Evolutionary conservation across 2,888 invertebrate species (phyloP), one percentile per base, ranked within the genome.

Genomic region (Aethes cnicana): DNA sequence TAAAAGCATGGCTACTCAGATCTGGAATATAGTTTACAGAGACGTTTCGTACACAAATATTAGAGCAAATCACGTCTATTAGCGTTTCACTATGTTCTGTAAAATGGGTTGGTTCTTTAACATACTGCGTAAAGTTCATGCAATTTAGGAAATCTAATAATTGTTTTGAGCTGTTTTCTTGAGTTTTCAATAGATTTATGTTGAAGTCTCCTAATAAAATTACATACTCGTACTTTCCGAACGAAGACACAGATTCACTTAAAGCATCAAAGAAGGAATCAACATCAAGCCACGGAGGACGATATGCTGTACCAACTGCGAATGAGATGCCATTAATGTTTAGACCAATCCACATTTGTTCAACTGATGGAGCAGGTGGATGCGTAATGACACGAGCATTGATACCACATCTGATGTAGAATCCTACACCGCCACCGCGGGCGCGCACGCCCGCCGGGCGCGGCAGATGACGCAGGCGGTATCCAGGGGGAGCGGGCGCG

Each of bases 11-110:
- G 21, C 21, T 21, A 21, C 21, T 21, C 4, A 21, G 21, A 7
- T 21, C 21, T 7, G 21, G 21, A 5, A 21, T 7, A 7, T 21
- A 21, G 7, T 21, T 21, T 5, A 21, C 21, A 21, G 4, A 21
- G 4, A 21, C 21, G 7, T 21, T 7, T 4, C 21, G 4, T 21
- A 21, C 7, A 4, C 7, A 4, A 4, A 21, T 4, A 21, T 21
- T 7, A 8, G 44, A 28, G 21, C 54, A 54, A 2, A 49, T 8
- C 2, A 54, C 9, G 28, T 54, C 44, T 1, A 54, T 16, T 2
- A 54, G 7, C 4, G 54, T 49, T 5, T 37, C 33, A 11, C 44
- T n/a, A n/a, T n/a, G n/a, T n/a, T n/a, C n/a, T n/a, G n/a, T n/a
- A n/a, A n/a, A n/a, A n/a, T n/a, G n/a, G 7, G 54, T 54, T 0